phyloP scores from a whole-genome alignment of 1,140 invertebrate genomes.

The Eubasilissa regina region DNA sequence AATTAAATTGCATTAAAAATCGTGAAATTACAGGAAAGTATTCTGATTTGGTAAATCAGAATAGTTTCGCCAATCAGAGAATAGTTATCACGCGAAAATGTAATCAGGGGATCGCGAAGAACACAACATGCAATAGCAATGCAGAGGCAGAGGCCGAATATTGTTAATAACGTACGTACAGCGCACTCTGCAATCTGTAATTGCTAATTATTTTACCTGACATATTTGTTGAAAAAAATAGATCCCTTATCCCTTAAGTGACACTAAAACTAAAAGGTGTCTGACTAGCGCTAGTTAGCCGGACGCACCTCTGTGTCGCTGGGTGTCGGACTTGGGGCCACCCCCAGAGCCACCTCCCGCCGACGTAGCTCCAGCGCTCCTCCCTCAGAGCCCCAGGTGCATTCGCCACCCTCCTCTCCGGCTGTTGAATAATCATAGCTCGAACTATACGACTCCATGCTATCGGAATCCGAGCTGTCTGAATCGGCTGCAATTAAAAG shows the following conservation, averaged over 20 bases:
- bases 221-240: constrained; percentile 13
- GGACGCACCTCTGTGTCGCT: constrained; percentile 57
- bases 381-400: constrained; percentile 55
- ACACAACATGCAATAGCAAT: no score
- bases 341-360: constrained; percentile 55
- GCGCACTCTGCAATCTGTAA: constrained; percentile 55
- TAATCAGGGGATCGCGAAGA: no score
- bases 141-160: no score
- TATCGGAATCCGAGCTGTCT: not conserved
- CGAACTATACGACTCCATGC: not conserved
- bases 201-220: constrained; percentile 24
- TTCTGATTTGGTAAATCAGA: no score
- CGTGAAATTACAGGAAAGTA: no score
- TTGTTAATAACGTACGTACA: constrained; percentile 57
- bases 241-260: no score
- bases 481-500: no score
- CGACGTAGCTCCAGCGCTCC: constrained; percentile 49
- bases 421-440: constrained; percentile 33
- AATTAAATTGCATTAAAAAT: no score
- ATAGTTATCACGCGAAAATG: no score
- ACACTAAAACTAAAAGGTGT: constrained; percentile 16
- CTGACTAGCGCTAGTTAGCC: constrained; percentile 5
- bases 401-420: constrained; percentile 54
- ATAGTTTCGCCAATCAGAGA: no score
- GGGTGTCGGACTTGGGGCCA: constrained; percentile 43